Percentiles rank a stretch among this genome's conserved stretches.
Conservation (phyloP, 2,888 invertebrate species). For the Herminia tarsipennalis region DNA sequence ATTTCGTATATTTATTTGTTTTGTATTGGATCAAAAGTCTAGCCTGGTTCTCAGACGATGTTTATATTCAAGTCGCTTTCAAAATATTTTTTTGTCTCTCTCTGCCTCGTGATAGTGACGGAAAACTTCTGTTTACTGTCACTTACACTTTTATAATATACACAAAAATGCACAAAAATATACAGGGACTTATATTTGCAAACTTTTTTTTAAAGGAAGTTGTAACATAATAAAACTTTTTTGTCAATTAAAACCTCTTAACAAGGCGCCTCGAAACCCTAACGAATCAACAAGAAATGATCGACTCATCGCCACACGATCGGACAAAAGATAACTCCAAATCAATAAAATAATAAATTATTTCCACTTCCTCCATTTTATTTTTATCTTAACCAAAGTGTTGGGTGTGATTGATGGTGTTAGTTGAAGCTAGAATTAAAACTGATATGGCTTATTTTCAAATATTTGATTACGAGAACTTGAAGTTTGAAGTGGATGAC, state of each 20-base stretch:
- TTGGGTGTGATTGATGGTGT: constrained; percentile 80
- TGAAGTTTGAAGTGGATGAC: constrained; percentile 12
- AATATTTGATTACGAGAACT: constrained; percentile 29
- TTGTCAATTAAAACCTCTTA: constrained; percentile 53
- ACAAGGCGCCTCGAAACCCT: constrained; percentile 54
- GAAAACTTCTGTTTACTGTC: too few species aligned
- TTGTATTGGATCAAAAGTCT: too few species aligned
- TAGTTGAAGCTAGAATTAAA: constrained; percentile 44
- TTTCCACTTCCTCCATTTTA: constrained; percentile 73
- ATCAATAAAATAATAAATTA: constrained; percentile 84
- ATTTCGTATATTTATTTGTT: too few species aligned
- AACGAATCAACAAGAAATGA: constrained; percentile 67
- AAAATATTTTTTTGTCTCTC: too few species aligned
- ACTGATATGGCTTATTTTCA: constrained; percentile 39
- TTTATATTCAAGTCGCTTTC: too few species aligned
- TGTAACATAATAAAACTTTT: constrained; percentile 30
- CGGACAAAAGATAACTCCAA: constrained; percentile 77
- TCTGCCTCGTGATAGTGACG: too few species aligned
- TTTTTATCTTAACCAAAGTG: constrained; percentile 75
- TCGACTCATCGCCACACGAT: constrained; percentile 70
- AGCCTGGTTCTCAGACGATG: too few species aligned
- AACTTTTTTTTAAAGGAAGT: too few species aligned
- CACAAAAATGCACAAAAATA: too few species aligned
- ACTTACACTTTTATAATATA: too few species aligned
- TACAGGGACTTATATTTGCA: too few species aligned